These are phyloP conservation scores for Caenorhabditis inopinata DNA, from an alignment of 1,140 invertebrate genomes.

Conservation along the genomic window DNA sequence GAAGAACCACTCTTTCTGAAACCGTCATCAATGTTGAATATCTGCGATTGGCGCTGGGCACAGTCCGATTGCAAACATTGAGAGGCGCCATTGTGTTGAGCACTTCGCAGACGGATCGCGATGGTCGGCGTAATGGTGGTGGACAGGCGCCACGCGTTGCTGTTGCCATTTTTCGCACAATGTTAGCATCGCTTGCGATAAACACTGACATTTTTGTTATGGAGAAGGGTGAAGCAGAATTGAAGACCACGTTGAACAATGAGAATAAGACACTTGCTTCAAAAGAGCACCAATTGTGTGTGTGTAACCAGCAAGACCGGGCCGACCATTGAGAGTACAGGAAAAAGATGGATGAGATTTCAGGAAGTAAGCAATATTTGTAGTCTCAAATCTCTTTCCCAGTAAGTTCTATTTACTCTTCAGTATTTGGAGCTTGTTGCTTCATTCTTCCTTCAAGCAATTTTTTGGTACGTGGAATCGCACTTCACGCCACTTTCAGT, in stretches of 20 bases:
- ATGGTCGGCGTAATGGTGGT: constrained; percentile 31
- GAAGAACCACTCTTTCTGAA: not conserved
- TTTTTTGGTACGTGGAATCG: not conserved
- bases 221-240: not conserved
- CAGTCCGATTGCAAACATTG: constrained; percentile 30
- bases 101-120: constrained; percentile 30
- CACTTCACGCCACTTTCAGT: not conserved
- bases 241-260: not conserved
- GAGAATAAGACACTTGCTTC: constrained; percentile 3
- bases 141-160: constrained; percentile 27
- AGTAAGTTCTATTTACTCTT: not conserved
- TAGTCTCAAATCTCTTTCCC: not conserved
- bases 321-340: not conserved
- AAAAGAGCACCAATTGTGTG: constrained; percentile 17
- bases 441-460: not conserved
- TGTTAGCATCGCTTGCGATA: constrained; percentile 32
- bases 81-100: constrained; percentile 31
- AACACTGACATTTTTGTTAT: constrained; percentile 13
- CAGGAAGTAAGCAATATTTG: constrained; percentile 29
- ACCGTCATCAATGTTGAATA: constrained; percentile 7
- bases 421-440: constrained; percentile 16
- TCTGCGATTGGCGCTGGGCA: constrained; percentile 1
- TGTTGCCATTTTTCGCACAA: constrained; percentile 34
- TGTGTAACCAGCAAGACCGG: constrained; percentile 1
- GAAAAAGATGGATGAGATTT: constrained; percentile 4